Base-by-base conservation (phyloP, 2,797 vertebrate species). In the Sebastes umbrosus region DNA sequence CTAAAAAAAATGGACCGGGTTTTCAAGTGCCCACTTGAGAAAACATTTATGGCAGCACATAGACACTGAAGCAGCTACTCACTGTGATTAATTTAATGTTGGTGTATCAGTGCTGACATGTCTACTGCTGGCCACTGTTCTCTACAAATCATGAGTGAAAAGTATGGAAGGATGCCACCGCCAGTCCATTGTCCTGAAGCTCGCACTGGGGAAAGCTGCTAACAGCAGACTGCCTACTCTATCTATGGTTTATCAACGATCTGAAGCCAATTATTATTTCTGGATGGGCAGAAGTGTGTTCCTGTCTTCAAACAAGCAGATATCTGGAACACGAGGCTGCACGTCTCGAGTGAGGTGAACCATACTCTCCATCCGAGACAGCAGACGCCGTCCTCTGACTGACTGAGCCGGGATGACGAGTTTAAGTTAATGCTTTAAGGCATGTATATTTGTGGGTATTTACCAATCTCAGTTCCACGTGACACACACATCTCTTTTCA, bases 341-440 rank as follows among this genome's bases (percentile, higher is more conserved):
- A 5, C 32, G 63, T 82, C 76, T 90, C 36, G 39, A 76, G 84
- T 85, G 80, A 88, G 77, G 80, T 87, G 81, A 92, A 83, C 84
- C 75, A 4, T 79, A 6, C 50, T 66, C 69, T 64, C 80, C 87
- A 77, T 69, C 79, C 71, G 25, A 84, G 79, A 73, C 75, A 59
- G 72, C 74, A 77, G 78, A 79, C 66, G 68, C 8, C 4, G 27
- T 82, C 67, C 78, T 88, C 73, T 75, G 75, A 81, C 82, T 84
- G 77, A 73, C 71, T 87, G 84, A 85, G 79, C 68, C 39, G 8
- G 57, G 80, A 63, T 69, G 83, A 85, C 43, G 74, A 79, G 75
- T 75, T 63, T 39, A 73, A 74, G 50, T 84, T 86, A 71, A 90
- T 77, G 84, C 78, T 86, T 70, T 64, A 24, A 77, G 76, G 70